Evolutionary conservation across 1,140 invertebrate species (phyloP), one percentile per base, ranked within the genome.

Genomic region (Drosophila pseudoobscura): DNA sequence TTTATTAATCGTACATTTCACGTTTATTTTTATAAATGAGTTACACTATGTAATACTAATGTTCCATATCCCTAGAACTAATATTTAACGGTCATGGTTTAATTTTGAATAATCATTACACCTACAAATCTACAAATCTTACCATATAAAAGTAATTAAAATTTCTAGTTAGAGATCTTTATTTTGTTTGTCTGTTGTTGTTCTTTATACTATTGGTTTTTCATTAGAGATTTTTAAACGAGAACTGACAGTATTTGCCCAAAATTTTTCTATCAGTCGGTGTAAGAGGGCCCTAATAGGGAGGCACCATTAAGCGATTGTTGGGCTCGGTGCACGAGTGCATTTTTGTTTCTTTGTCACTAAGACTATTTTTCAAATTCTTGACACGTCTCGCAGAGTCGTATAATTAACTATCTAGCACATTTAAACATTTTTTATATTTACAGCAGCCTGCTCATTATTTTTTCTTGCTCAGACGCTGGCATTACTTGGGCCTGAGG

Each of bases 241-340:
- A 83, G 75, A 83, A 82, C 64, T 75, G 78, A 64, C 60, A 57
- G 76, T 80, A 69, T 65, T 52, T 58, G 61, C 68, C 55, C 60
- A 82, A 80, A 83, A 84, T 75, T 55, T 68, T 52, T 73, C 79
- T 83, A 83, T 83, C 79, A 83, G 79, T 83, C 79, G 64, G 80
- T 82, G 62, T 82, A 60, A 75, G 76, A 55, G 78, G 62, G 61
- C 59, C 62, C 75, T 69, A 60, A 78, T 68, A 71, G 59, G 59
- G 78, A 78, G 55, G 41, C 51, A 59, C 35, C 79, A 70, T 58
- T 60, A 55, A 64, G 64, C 71, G 51, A 76, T 57, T 66, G 57
- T 68, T 72, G 66, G 69, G 69, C 69, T 68, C 66, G 57, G 66
- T 72, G 53, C 73, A 57, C 74, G 44, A 70, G 68, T 70, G 75